Percentiles rank a stretch among this genome's conserved stretches.
Conservation (phyloP, 2,888 invertebrate species). For the Idaea dimidiata region DNA sequence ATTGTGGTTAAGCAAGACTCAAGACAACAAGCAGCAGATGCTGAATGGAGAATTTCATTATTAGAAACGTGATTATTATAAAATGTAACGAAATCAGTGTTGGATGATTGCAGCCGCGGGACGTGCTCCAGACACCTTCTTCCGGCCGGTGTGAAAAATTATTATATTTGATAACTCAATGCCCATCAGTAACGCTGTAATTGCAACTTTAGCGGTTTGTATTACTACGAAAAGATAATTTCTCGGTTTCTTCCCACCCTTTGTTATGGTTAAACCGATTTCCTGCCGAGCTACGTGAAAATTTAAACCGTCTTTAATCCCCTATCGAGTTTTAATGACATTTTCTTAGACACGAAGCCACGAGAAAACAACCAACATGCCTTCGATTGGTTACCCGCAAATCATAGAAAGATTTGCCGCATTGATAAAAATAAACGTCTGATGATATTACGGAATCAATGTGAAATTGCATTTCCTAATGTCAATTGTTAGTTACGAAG, state of each 20-base stretch:
- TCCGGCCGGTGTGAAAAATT: conserved; percentile 77
- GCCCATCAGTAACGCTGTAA: conserved; percentile 75
- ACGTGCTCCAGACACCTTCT: conserved; percentile 77
- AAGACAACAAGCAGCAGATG: conserved; percentile 73
- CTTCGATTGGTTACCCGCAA: conserved; percentile 73
- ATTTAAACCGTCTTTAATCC: conserved; percentile 74
- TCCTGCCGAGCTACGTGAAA: conserved; percentile 76
- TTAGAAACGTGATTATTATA: conserved; percentile 75
- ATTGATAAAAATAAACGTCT: conserved; percentile 78
- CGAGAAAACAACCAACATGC: conserved; percentile 71
- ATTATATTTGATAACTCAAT: conserved; percentile 77
- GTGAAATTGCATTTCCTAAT: conserved; percentile 81
- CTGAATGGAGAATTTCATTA: conserved; percentile 60
- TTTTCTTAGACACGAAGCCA: conserved; percentile 67
- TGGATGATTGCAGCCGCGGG: conserved; percentile 55
- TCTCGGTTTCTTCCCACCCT: conserved; percentile 77
- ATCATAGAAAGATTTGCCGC: conserved; percentile 79
- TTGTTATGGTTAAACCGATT: conserved; percentile 75
- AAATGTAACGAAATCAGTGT: conserved; percentile 59
- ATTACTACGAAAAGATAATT: conserved; percentile 73
- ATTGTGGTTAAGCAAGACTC: conserved; percentile 74
- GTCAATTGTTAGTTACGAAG: conserved; percentile 81
- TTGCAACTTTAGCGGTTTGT: conserved; percentile 77
- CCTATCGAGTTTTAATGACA: conserved; percentile 78
- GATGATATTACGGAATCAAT: conserved; percentile 77